phyloP scores from a whole-genome alignment of 1,140 invertebrate species.

The Drosophila kanapiae region DNA sequence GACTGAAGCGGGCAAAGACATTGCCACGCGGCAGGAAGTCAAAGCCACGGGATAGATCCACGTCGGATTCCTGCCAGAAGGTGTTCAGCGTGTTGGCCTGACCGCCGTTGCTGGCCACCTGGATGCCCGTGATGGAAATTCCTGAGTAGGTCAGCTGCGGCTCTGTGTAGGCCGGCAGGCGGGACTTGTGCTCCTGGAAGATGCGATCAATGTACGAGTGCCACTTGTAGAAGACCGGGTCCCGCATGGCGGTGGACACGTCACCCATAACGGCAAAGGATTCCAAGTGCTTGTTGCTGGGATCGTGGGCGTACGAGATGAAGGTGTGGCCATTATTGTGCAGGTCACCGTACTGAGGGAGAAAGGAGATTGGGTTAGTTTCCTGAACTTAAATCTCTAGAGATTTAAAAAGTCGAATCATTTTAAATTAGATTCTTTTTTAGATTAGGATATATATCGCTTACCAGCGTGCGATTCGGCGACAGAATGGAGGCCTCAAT shows the following conservation, averaged over 20 bases:
- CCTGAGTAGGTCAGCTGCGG: conserved; percentile 88
- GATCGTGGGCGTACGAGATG: conserved; percentile 90
- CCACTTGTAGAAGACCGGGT: conserved; percentile 94
- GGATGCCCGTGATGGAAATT: conserved; percentile 87
- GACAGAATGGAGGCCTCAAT: conserved; percentile 91
- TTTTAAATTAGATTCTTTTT: no score
- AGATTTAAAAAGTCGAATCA: background rate
- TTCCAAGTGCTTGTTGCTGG: conserved; percentile 90
- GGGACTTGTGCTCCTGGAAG: conserved; percentile 91
- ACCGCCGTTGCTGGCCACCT: conserved; percentile 86
- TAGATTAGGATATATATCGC: background rate
- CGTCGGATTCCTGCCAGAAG: conserved; percentile 91
- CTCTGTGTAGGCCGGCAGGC: conserved; percentile 88
- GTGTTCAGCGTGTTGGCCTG: conserved; percentile 87
- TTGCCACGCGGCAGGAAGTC: conserved; percentile 91
- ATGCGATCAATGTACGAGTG: conserved; percentile 93
- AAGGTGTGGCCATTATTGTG: conserved; percentile 91
- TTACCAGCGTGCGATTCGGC: conserved; percentile 90
- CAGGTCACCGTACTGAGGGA: conserved; percentile 88
- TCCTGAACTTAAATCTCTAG: no score
- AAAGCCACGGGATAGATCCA: conserved; percentile 91
- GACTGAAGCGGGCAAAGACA: conserved; percentile 90
- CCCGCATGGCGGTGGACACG: conserved; percentile 91
- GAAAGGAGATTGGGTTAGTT: background rate
- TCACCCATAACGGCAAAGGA: conserved; percentile 90